phyloP scores from a whole-genome alignment of 2,113 vertebrate species.

The Xyrauchen texanus region DNA sequence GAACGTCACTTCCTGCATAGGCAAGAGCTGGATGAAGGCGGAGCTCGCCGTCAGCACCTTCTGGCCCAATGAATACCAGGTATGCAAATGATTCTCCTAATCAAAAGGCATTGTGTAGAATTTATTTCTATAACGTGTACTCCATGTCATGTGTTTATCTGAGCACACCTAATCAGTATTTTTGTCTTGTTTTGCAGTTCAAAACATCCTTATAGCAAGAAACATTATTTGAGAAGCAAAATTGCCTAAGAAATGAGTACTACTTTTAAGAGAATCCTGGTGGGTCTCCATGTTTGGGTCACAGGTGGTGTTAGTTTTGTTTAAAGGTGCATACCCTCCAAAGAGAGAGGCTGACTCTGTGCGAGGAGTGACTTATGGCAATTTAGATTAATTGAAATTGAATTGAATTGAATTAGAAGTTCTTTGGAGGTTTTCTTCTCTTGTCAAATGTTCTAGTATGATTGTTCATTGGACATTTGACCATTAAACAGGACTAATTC shows the following conservation, averaged over 20 bases:
- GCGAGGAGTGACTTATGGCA: not conserved
- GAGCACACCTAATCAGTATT: no score
- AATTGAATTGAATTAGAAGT: no score
- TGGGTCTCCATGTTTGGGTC: not conserved
- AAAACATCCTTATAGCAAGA: no score
- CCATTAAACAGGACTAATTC: not conserved
- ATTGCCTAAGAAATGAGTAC: no score
- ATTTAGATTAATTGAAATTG: not conserved
- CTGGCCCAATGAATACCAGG: constrained; percentile 99
- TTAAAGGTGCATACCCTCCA: no score
- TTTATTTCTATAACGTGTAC: not conserved
- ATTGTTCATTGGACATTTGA: no score
- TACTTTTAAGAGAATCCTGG: no score
- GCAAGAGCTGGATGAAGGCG: constrained; percentile 86
- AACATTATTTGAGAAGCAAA: no score
- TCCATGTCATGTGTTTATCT: no score
- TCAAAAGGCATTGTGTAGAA: no score
- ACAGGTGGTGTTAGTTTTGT: not conserved
- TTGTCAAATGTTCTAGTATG: not conserved
- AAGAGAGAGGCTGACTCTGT: no score
- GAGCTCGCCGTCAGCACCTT: constrained; percentile 98
- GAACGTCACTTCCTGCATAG: constrained; percentile 92
- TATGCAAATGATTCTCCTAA: constrained; percentile 57
- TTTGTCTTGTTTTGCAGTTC: no score
- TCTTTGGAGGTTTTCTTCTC: not conserved